These are phyloP conservation scores for Lota lota DNA, from an alignment of 2,113 vertebrate species.

Conservation along the genomic window DNA sequence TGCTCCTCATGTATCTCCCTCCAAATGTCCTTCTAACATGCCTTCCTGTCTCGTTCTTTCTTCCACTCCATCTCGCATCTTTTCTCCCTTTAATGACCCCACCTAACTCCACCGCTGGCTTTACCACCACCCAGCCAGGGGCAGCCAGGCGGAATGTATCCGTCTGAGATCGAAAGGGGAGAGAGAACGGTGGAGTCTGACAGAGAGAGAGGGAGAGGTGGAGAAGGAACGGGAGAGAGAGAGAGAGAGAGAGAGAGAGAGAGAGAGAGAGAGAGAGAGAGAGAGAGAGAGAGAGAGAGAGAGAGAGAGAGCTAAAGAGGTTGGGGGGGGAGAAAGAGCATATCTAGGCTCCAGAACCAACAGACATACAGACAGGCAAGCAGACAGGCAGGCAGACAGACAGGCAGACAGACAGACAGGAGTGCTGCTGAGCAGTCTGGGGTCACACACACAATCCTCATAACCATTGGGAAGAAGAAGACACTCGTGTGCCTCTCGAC, in stretches of 20 bases:
- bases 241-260: neutral
- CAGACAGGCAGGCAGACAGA: constrained; percentile 37
- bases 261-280: neutral
- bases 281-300: constrained; percentile 37
- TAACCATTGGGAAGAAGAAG: neutral
- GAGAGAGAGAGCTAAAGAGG: constrained; percentile 32
- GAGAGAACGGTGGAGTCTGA: neutral
- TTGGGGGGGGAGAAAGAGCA: constrained; percentile 52
- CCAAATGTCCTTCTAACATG: constrained; percentile 6
- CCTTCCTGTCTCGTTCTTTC: constrained; percentile 8
- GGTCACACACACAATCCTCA: constrained; percentile 3
- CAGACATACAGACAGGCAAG: constrained; percentile 50
- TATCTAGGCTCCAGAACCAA: constrained; percentile 47
- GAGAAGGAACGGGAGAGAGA: neutral
- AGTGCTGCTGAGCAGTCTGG: constrained; percentile 16
- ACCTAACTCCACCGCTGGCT: constrained; percentile 43
- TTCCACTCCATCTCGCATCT: neutral
- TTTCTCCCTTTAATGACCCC: constrained; percentile 45
- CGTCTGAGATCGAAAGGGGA: constrained; percentile 62
- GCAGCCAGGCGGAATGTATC: constrained; percentile 69
- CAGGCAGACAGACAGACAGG: constrained; percentile 52
- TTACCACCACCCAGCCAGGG: constrained; percentile 44
- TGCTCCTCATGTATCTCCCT: neutral
- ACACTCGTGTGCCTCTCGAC: neutral
- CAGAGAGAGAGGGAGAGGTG: neutral